These are phyloP conservation scores for Falco concolor DNA, from an alignment of 2,797 vertebrate species.

Conservation along the genomic window DNA sequence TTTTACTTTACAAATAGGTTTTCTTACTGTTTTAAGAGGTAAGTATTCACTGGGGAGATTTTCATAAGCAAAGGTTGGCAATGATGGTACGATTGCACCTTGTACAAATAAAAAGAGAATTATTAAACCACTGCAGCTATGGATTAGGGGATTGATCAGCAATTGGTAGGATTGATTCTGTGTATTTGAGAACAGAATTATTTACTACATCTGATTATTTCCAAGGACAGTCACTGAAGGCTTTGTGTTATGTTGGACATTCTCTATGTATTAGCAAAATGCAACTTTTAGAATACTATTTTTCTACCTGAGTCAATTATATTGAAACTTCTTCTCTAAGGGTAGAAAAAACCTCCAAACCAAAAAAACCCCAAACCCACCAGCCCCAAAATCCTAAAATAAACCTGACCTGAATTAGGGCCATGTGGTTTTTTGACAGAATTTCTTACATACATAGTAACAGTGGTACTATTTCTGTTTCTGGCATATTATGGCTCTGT, in stretches of 20 bases:
- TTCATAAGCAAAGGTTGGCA: neutral
- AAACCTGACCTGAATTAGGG: neutral
- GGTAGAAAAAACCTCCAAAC: neutral
- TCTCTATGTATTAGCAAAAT: neutral
- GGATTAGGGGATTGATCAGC: neutral
- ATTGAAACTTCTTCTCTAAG: neutral
- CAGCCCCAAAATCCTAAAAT: neutral
- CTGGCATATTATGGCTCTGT: neutral
- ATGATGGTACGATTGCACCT: neutral
- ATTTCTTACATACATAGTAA: neutral
- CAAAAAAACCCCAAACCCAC: neutral
- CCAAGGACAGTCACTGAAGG: neutral
- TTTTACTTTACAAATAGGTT: neutral
- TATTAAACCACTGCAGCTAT: neutral
- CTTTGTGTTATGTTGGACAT: neutral
- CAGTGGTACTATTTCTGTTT: neutral
- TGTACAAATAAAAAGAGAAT: neutral
- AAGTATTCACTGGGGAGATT: neutral
- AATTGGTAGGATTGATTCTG: neutral
- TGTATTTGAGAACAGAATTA: neutral
- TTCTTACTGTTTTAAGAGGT: neutral
- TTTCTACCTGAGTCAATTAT: neutral
- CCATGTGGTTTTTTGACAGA: neutral
- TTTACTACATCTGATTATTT: neutral
- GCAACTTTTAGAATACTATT: neutral